These are phyloP conservation scores for Magallana nippona DNA, from an alignment of 2,888 invertebrate species.

Conservation along the genomic window DNA sequence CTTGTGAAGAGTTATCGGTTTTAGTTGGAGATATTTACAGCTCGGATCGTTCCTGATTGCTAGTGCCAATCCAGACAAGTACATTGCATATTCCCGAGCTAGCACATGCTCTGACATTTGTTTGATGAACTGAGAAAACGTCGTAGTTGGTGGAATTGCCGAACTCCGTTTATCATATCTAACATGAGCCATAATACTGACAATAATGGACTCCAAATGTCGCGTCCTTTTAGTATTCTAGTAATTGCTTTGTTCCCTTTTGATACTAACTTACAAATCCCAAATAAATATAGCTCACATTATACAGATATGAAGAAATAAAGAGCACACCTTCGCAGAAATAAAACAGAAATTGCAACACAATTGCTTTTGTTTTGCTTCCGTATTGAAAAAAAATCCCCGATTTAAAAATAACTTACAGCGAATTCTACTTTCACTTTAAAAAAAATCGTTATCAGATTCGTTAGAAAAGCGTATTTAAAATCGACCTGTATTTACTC, in stretches of 20 bases:
- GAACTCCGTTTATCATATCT: background rate
- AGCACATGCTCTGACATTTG: background rate
- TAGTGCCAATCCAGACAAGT: background rate
- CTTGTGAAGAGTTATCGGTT: constrained; percentile 9
- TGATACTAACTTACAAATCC: no score
- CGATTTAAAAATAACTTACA: background rate
- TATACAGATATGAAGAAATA: no score
- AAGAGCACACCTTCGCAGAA: no score
- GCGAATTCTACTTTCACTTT: constrained; percentile 27
- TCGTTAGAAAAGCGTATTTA: no score
- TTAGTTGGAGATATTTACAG: constrained; percentile 7
- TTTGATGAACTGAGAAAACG: constrained; percentile 8
- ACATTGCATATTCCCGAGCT: background rate
- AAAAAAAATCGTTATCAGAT: background rate
- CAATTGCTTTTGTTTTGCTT: background rate
- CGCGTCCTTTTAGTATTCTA: no score
- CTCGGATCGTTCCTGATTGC: constrained; percentile 3
- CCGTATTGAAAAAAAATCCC: background rate
- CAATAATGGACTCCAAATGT: no score
- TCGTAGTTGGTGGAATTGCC: background rate
- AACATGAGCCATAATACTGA: background rate
- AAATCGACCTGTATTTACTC: no score
- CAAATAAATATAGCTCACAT: no score
- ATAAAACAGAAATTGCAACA: no score
- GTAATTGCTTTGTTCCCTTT: no score